phyloP scores from a whole-genome alignment of 2,888 invertebrate genomes.

The Chaetogeoica ovagalla region DNA sequence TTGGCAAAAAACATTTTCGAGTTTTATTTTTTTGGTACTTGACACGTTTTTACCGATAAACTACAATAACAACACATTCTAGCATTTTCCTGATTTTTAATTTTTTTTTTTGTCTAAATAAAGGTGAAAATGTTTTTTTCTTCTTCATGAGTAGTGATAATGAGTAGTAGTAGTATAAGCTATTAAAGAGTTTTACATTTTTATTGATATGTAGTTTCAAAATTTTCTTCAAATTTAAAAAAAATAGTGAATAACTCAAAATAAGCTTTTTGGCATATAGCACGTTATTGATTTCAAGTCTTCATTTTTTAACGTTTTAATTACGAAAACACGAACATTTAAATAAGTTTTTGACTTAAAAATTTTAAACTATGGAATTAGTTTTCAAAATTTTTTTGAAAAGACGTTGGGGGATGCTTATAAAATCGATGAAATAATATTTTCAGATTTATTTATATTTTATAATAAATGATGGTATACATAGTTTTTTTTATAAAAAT shows the following conservation, averaged over 20 bases:
- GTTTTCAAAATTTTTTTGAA: too few relatives aligned
- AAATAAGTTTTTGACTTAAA: too few relatives aligned
- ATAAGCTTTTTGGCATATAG: neutral
- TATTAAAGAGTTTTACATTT: conserved; percentile 31
- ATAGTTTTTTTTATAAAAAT: too few relatives aligned
- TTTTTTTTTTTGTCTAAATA: conserved; percentile 19
- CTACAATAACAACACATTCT: conserved; percentile 20
- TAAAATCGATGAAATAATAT: too few relatives aligned
- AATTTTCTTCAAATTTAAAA: conserved; percentile 30
- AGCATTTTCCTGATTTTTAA: conserved; percentile 25
- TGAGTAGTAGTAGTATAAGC: too few relatives aligned
- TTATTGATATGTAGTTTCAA: conserved; percentile 33
- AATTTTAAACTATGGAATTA: too few relatives aligned
- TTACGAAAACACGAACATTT: too few relatives aligned
- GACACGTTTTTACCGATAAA: conserved; percentile 29
- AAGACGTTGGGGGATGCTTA: too few relatives aligned
- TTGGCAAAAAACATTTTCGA: conserved; percentile 9
- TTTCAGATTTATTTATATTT: too few relatives aligned
- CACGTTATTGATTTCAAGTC: too few relatives aligned
- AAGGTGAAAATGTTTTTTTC: neutral
- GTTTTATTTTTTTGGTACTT: conserved; percentile 27
- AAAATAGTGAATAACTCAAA: neutral
- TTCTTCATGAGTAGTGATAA: conserved; percentile 24
- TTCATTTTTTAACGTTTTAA: neutral
- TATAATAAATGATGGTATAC: too few relatives aligned